Conservation (phyloP, 2,888 invertebrate species). For the Ceraclea dissimilis region DNA sequence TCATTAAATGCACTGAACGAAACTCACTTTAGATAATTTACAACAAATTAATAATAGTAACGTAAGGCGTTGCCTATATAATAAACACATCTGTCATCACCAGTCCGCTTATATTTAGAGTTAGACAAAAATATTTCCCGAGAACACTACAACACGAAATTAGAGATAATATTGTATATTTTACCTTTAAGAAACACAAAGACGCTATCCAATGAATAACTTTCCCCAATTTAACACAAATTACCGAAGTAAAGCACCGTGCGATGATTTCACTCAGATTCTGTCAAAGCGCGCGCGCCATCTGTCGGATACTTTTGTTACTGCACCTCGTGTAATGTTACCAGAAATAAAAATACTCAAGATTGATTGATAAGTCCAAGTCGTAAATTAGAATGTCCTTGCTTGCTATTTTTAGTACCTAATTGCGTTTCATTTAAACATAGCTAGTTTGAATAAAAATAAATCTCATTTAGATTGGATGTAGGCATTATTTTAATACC, state of each 20-base stretch:
- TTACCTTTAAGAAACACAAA: conserved; percentile 14
- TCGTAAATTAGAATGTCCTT: too few relatives aligned
- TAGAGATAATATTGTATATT: background rate
- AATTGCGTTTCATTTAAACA: too few relatives aligned
- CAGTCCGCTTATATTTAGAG: background rate
- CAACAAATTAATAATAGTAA: background rate
- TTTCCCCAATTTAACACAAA: conserved; percentile 13
- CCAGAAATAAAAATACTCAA: too few relatives aligned
- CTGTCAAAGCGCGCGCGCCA: background rate
- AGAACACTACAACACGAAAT: background rate
- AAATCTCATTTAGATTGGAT: too few relatives aligned
- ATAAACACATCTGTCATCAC: conserved; percentile 50
- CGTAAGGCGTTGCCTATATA: conserved; percentile 48
- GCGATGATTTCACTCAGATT: background rate
- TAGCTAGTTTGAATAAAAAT: too few relatives aligned
- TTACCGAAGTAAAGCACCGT: conserved; percentile 5
- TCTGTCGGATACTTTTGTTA: too few relatives aligned
- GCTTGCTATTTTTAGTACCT: too few relatives aligned
- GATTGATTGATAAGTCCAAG: too few relatives aligned
- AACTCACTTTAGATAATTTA: background rate
- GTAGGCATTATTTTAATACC: too few relatives aligned
- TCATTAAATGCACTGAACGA: conserved; percentile 8
- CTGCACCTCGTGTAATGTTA: too few relatives aligned
- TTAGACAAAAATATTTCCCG: background rate
- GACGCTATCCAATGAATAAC: conserved; percentile 11